phyloP scores from a whole-genome alignment of 2,113 vertebrate species.

The Myrmophylax atrothorax region DNA sequence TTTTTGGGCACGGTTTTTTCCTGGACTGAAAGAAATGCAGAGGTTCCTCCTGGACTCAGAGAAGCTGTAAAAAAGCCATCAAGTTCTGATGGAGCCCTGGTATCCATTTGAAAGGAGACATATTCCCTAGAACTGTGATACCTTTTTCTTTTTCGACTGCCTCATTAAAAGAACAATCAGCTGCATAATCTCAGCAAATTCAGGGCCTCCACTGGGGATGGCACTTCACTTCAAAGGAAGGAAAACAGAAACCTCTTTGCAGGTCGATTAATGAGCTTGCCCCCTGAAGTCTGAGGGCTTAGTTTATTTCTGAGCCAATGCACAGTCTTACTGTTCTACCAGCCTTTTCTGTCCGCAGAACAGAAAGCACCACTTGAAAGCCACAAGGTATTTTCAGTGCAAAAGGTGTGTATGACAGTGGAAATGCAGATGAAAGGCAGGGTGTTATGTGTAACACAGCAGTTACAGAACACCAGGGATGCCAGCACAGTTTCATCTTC shows the following conservation, averaged over 20 bases:
- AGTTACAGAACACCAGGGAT: background rate
- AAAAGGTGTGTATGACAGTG: background rate
- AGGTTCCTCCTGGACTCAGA: background rate
- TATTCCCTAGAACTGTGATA: background rate
- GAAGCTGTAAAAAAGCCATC: background rate
- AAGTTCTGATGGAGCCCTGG: background rate
- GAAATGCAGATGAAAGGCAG: background rate
- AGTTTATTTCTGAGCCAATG: background rate
- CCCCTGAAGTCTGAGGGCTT: background rate
- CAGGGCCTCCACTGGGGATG: background rate
- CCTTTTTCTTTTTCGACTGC: background rate
- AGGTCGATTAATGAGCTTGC: background rate
- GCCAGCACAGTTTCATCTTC: background rate
- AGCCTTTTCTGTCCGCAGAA: background rate
- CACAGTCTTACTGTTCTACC: background rate
- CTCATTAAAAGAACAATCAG: background rate
- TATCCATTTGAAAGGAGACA: background rate
- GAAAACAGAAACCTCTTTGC: slow-evolving; percentile 9
- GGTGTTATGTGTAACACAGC: background rate
- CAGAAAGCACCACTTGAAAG: background rate
- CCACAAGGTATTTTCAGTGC: background rate
- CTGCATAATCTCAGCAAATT: background rate
- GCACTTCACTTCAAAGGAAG: background rate
- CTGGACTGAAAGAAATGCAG: background rate
- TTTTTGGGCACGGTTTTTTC: background rate